phyloP scores from a whole-genome alignment of 2,888 invertebrate species.

The Mesorhabditis sp. region DNA sequence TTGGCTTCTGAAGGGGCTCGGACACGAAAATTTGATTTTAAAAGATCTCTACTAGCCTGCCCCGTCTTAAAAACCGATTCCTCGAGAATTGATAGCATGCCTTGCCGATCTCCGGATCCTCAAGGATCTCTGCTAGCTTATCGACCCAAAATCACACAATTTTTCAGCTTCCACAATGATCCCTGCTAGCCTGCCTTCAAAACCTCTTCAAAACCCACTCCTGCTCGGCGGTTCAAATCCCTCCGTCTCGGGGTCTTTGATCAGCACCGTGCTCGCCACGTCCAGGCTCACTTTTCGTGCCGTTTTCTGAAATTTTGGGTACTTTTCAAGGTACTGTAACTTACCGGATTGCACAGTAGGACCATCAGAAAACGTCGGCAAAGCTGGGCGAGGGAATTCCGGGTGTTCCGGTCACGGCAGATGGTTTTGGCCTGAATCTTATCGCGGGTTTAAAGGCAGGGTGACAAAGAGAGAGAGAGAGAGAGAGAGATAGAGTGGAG shows the following conservation, averaged over 20 bases:
- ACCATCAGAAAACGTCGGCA: conserved; percentile 57
- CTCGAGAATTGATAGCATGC: no score
- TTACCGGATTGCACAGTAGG: conserved; percentile 49
- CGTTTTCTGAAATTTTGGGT: conserved; percentile 33
- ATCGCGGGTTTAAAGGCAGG: no score
- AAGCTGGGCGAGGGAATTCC: conserved; percentile 54
- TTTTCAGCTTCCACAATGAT: no score
- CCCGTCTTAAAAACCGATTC: no score
- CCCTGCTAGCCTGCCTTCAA: no score
- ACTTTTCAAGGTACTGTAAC: conserved; percentile 9
- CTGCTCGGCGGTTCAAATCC: conserved; percentile 56
- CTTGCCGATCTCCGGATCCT: no score
- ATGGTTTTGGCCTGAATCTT: background rate
- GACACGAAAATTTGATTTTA: background rate
- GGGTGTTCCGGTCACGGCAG: conserved; percentile 24
- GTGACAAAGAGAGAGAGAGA: no score
- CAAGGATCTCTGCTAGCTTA: no score
- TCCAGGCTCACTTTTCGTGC: conserved; percentile 51
- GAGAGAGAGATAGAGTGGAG: no score
- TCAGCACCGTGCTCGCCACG: conserved; percentile 55
- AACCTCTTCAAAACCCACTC: conserved; percentile 19
- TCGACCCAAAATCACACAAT: no score
- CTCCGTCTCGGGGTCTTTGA: conserved; percentile 55
- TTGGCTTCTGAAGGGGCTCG: background rate
- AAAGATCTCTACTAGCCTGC: background rate